Percentiles rank a stretch among this genome's conserved stretches.
phyloP scores from a whole-genome alignment of 2,113 vertebrate species.

The Ifrita kowaldi region DNA sequence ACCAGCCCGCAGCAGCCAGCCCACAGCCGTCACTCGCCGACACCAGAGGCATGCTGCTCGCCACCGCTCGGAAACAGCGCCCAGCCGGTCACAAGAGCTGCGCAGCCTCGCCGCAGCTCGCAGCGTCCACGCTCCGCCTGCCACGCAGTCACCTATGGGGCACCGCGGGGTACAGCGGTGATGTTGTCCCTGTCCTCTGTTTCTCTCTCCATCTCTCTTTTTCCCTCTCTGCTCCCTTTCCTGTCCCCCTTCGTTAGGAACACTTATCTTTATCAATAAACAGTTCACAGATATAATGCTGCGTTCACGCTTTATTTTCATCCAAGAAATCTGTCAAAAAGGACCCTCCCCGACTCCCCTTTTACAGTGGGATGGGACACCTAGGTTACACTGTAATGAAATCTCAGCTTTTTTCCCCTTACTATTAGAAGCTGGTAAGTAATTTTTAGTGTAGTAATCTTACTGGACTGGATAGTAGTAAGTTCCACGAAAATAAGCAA shows the following conservation, averaged over 20 bases:
- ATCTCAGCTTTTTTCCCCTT: neutral
- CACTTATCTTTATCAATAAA: neutral
- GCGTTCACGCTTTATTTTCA: rapidly evolving
- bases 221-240: neutral
- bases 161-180: too few species aligned
- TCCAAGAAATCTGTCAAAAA: neutral
- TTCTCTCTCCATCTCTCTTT: neutral
- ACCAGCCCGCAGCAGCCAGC: neutral
- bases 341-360: neutral
- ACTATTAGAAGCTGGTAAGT: neutral
- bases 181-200: neutral
- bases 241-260: neutral
- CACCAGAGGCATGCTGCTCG: neutral
- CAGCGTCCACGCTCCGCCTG: neutral
- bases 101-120: neutral
- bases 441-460: neutral
- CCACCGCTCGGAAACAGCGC: neutral
- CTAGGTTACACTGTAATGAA: neutral
- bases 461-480: neutral
- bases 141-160: neutral
- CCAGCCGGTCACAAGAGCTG: neutral
- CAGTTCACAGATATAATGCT: rapidly evolving
- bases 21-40: neutral
- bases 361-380: neutral
- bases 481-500: neutral